Base-by-base conservation (phyloP, 2,888 invertebrate genomes). In the Prosapia bicincta region DNA sequence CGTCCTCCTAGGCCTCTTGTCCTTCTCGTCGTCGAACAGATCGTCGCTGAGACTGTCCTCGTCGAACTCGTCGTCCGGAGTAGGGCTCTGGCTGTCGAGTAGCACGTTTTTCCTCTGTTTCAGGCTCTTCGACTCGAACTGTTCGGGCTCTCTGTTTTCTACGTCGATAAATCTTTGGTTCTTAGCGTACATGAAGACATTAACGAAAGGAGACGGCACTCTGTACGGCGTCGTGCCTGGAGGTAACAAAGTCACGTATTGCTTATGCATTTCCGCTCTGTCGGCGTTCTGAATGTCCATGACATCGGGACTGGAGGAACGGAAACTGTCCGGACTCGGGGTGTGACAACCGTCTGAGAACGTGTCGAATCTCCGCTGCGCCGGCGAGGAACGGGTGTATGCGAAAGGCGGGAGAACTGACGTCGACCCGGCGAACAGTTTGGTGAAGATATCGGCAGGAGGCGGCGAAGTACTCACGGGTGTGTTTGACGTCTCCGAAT, bases 301-400 rank as follows among this genome's bases (percentile, higher is more conserved):
- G 23, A 78, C 72, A 10, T 79, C 79, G 28, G 88, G 87, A 79
- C 82, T 82, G 32, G 86, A 85, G 76, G 88, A 87, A 66, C 84
- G 84, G 77, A 85, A 83, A 78, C 87, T 88, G 76, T 87, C 88
- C 69, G 89, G 89, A 0, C 88, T 88, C 0, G 88, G 87, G 0
- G 88, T 87, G 10, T 88, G 78, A 66, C 77, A 77, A 67, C 78
- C 79, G 70, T 77, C 74, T 23, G 77, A 78, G 20, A 76, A 71
- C 3, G 76, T 76, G 54, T 76, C 76, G 70, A 74, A 71, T 3
- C 72, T 26, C 20, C 72, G 66, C 9, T 25, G 30, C 25, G 66
- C 69, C 1, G 73, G 73, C 13, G 65, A 23, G 1, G 69, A 66
- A 24, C 43, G n/a, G 20, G 69, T 32, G 71, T 26, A 71, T 20